Evolutionary conservation across 2,797 vertebrate genomes (phyloP).

Genomic region (Ceyx erithaca): DNA sequence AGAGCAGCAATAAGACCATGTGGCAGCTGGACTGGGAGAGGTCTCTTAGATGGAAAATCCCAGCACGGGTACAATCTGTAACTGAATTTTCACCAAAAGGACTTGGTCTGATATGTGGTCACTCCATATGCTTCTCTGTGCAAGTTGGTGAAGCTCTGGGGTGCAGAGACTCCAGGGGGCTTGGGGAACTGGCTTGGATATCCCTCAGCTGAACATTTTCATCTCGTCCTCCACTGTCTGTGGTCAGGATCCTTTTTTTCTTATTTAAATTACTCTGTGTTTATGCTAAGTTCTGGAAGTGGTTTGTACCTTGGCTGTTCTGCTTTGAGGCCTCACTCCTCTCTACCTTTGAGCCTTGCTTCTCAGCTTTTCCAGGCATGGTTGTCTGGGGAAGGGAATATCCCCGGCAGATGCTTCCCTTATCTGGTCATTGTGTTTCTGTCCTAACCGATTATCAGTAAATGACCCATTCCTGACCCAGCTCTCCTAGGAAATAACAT

Average conservation of each 20-base stretch:
- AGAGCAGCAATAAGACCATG: neutral
- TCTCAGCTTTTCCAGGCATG: neutral
- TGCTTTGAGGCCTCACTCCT: neutral
- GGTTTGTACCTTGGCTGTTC: neutral
- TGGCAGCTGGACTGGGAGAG: neutral
- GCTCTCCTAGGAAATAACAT: conserved; percentile 25
- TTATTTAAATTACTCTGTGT: conserved; percentile 17
- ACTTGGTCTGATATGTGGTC: fast-evolving
- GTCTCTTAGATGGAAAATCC: neutral
- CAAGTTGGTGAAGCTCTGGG: neutral
- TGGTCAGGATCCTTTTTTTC: conserved; percentile 3
- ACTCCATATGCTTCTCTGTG: neutral
- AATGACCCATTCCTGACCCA: conserved; percentile 62
- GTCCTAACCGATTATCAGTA: conserved; percentile 58
- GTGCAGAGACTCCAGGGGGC: neutral
- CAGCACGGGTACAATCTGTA: neutral
- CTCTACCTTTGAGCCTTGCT: conserved; percentile 12
- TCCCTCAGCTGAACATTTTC: neutral
- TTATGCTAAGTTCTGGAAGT: neutral
- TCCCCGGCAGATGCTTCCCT: conserved; percentile 58
- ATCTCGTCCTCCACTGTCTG: neutral
- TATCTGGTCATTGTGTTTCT: conserved; percentile 61
- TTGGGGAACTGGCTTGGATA: neutral
- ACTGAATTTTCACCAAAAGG: neutral
- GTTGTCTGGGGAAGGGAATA: conserved; percentile 41